Evolutionary conservation across 1,140 invertebrate species (phyloP).

Genomic region (Ridgeia piscesae): DNA sequence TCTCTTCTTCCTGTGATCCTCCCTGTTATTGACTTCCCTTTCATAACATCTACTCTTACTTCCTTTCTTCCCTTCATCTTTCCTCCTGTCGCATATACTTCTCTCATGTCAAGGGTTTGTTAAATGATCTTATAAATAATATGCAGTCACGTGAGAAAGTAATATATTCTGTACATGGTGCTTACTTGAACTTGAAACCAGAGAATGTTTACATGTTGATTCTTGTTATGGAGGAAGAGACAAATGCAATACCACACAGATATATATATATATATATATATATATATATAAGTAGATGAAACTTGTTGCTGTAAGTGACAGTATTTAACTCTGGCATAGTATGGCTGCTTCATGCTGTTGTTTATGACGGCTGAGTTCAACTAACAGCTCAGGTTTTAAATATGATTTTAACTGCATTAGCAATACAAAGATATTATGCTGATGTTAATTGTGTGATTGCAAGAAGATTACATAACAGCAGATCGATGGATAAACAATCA

Average conservation of each 20-base stretch:
- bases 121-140: neutral
- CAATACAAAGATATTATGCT: no score
- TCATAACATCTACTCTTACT: no score
- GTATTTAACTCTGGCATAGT: neutral
- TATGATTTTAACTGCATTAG: neutral
- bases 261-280: neutral
- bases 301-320: neutral
- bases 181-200: neutral
- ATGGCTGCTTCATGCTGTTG: neutral
- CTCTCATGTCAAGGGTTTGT: neutral
- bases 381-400: neutral
- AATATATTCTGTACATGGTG: neutral
- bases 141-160: neutral
- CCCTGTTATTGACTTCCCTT: no score
- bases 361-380: neutral
- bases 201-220: neutral
- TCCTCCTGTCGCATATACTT: no score
- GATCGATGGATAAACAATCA: neutral
- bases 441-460: neutral
- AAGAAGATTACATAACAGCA: neutral
- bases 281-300: no score
- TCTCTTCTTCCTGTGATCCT: no score
- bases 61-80: no score
- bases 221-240: neutral
- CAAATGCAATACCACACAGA: neutral